phyloP scores from a whole-genome alignment of 2,888 invertebrate species.

The Euclidia mi region DNA sequence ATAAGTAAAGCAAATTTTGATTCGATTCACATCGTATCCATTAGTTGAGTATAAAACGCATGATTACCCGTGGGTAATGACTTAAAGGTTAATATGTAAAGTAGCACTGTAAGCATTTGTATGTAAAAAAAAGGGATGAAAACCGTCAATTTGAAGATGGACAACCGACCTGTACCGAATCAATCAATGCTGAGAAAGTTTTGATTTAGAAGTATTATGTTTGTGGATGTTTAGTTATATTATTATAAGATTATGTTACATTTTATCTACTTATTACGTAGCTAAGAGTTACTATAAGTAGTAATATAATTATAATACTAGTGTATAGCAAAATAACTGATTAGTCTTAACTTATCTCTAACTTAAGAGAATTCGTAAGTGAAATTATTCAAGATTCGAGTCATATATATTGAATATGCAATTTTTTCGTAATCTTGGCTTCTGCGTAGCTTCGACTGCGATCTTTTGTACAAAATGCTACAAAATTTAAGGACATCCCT shows the following conservation, averaged over 20 bases:
- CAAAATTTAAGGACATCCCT: conserved; percentile 44
- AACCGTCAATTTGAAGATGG: not conserved
- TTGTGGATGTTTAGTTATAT: conserved; percentile 4
- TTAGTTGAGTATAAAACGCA: too few species aligned
- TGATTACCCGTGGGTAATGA: too few species aligned
- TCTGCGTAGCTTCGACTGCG: conserved; percentile 27
- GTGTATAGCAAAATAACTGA: conserved; percentile 43
- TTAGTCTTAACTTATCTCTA: conserved; percentile 35
- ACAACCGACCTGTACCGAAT: conserved; percentile 3
- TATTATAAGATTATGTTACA: conserved; percentile 1
- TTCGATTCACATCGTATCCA: conserved; percentile 1
- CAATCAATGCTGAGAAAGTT: not conserved
- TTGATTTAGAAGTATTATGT: not conserved
- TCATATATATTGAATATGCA: conserved; percentile 46
- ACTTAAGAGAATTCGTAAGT: conserved; percentile 37
- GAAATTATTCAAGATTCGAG: conserved; percentile 38
- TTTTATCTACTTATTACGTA: not conserved
- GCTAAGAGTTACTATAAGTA: conserved; percentile 19
- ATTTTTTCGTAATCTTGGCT: conserved; percentile 38
- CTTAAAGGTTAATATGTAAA: too few species aligned
- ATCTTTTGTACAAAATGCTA: conserved; percentile 37
- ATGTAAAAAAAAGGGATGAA: not conserved
- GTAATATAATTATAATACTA: conserved; percentile 30
- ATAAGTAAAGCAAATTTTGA: not conserved
- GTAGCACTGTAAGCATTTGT: not conserved